Evolutionary conservation across 2,888 invertebrate genomes (phyloP).

Genomic region (Neocrepidodera transversa): DNA sequence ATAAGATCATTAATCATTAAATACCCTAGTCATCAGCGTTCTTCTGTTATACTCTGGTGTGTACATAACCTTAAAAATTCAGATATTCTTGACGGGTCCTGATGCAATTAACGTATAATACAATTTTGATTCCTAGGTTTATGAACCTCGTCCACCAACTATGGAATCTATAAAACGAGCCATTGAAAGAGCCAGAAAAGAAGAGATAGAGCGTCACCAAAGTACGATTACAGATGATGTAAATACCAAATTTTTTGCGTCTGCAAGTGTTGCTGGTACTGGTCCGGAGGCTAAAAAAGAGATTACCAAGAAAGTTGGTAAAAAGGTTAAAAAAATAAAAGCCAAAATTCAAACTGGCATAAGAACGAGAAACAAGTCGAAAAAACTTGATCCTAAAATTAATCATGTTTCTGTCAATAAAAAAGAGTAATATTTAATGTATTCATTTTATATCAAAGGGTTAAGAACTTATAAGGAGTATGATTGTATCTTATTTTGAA

Average conservation of each 20-base stretch:
- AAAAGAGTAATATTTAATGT: background rate
- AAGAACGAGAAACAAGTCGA: background rate
- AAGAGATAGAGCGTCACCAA: slow-evolving; percentile 23
- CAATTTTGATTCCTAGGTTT: too few species aligned
- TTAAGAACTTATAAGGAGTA: background rate
- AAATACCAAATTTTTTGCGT: background rate
- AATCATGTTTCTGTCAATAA: background rate
- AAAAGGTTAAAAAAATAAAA: slow-evolving; percentile 18
- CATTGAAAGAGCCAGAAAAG: slow-evolving; percentile 21
- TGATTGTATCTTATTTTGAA: background rate
- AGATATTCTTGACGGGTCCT: too few species aligned
- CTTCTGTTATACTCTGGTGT: too few species aligned
- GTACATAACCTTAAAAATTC: too few species aligned
- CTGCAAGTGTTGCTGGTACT: slow-evolving; percentile 20
- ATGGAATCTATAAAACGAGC: slow-evolving; percentile 30
- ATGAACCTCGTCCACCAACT: slow-evolving; percentile 30
- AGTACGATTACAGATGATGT: slow-evolving; percentile 26
- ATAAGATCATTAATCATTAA: too few species aligned
- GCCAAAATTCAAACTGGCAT: background rate
- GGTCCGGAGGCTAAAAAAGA: background rate
- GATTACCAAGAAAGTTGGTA: background rate
- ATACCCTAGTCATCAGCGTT: too few species aligned
- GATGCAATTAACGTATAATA: too few species aligned
- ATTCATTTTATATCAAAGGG: too few species aligned
- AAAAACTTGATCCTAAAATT: background rate